Evolutionary conservation across 2,113 vertebrate species (phyloP).

Genomic region (Xenopus borealis): DNA sequence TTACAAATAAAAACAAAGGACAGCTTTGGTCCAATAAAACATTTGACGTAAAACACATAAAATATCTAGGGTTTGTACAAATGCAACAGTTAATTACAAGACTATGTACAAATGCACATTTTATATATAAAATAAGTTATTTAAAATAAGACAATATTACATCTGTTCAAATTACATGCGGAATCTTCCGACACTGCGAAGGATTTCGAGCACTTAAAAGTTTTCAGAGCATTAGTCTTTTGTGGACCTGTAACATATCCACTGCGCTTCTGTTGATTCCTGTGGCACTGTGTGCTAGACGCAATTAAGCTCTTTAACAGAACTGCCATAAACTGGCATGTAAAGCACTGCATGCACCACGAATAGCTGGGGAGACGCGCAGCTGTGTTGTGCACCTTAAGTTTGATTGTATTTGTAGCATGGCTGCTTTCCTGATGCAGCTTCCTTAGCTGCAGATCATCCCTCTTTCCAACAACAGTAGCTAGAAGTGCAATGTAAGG

Average conservation of each 20-base stretch:
- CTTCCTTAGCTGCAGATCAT: constrained; percentile 65
- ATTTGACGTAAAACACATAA: constrained; percentile 87
- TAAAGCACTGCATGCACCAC: constrained; percentile 14
- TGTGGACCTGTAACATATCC: constrained; percentile 49
- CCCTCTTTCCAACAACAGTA: too few species aligned
- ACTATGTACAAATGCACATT: constrained; percentile 97
- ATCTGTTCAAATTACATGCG: constrained; percentile 56
- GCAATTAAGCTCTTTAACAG: constrained; percentile 1
- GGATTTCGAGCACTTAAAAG: constrained; percentile 17
- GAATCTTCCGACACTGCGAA: constrained; percentile 7
- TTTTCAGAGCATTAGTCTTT: constrained; percentile 46
- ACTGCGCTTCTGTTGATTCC: constrained; percentile 50
- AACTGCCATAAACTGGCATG: constrained; percentile 13
- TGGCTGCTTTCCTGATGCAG: constrained; percentile 45
- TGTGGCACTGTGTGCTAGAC: constrained; percentile 52
- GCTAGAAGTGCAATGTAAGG: too few species aligned
- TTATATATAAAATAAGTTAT: constrained; percentile 99
- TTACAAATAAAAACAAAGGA: constrained; percentile 70
- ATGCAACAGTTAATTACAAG: constrained; percentile 95
- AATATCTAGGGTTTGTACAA: constrained; percentile 90
- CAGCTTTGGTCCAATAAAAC: constrained; percentile 98
- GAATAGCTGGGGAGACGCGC: not conserved
- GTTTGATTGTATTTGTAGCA: too few species aligned
- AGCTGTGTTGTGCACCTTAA: not conserved
- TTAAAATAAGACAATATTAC: constrained; percentile 89